A percentile compares a stretch with the other conserved stretches of the same genome.
phyloP scores from a whole-genome alignment of 2,888 invertebrate species.

The Acanthoscelides obtectus region DNA sequence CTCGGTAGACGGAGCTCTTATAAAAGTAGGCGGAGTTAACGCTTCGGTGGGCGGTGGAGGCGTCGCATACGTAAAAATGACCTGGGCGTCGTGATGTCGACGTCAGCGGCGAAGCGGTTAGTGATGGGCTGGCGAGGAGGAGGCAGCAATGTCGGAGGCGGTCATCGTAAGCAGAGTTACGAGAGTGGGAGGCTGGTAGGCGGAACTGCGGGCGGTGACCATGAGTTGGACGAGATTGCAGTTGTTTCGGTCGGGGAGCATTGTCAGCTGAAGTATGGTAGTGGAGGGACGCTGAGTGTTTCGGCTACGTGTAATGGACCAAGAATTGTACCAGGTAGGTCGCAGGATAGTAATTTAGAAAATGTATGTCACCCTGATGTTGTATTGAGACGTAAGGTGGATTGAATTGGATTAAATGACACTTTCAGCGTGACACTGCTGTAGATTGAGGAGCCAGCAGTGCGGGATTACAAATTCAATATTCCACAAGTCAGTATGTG shows the following conservation, averaged over 20 bases:
- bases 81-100: conserved; percentile 52
- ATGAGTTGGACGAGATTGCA: conserved; percentile 65
- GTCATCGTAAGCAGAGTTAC: conserved; percentile 52
- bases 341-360: no score
- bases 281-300: conserved; percentile 45
- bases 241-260: conserved; percentile 57
- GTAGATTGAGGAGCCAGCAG: no score
- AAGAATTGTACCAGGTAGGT: conserved; percentile 54
- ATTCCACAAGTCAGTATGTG: no score
- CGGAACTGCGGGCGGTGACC: conserved; percentile 37
- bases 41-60: conserved; percentile 17
- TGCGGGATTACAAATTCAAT: no score
- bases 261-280: conserved; percentile 55
- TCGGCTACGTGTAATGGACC: conserved; percentile 58
- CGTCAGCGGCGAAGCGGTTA: conserved; percentile 61
- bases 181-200: conserved; percentile 51
- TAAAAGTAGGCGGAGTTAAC: not conserved
- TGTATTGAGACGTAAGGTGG: no score
- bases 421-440: no score
- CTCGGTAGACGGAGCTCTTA: not conserved
- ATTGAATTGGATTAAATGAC: no score
- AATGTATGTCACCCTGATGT: no score
- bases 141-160: not conserved
- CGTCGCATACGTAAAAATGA: not conserved
- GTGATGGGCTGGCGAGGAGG: conserved; percentile 56